Evolutionary conservation across 1,140 invertebrate genomes (phyloP), one percentile per base, ranked within the genome.

Genomic region (Uloborus diversus): DNA sequence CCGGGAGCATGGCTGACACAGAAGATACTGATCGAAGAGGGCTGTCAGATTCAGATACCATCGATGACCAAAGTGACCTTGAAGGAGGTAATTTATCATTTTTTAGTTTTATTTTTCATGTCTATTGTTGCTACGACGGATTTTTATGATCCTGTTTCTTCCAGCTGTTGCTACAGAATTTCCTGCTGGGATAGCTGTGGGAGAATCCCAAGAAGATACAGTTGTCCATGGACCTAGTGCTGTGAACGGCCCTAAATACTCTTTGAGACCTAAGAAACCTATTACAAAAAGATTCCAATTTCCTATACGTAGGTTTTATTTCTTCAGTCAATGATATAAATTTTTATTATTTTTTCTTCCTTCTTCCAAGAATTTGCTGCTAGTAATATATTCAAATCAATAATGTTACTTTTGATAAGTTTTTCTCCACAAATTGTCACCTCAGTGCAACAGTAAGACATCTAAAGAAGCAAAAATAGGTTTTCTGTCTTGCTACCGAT

Each of bases 211-310:
- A 56, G 62, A 66, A 13, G 61, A 65, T 25, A 56, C 30, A 37
- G 73, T 76, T 0, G 70, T 61, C 0, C 70, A 51, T 75, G 69
- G 69, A 14, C 47, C n/a, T 14, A 51, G 37, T 51, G 70, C 64
- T 0, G 73, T 51, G 0, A 59, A 56, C 66, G 61, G 61, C 4
- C 42, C 73, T 76, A 82, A 89, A 81, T 89, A 89, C 79, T 87
- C 86, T 83, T 82, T 89, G 56, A 85, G 88, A 30, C 86, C 88
- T 76, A 89, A 88, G 57, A 89, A 89, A 51, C 88, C 88, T 17
- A 86, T 86, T 4, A 87, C 89, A 35, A 88, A 89, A 82, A 85
- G 88, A 82, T 89, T 89, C 84, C 88, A 89, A 84, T 87, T 87
- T 13, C 88, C 85, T 62, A 85, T 86, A 64, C 87, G 84, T 84